Evolutionary conservation across 2,113 vertebrate genomes (phyloP).

Genomic region (Ciconia stormi): DNA sequence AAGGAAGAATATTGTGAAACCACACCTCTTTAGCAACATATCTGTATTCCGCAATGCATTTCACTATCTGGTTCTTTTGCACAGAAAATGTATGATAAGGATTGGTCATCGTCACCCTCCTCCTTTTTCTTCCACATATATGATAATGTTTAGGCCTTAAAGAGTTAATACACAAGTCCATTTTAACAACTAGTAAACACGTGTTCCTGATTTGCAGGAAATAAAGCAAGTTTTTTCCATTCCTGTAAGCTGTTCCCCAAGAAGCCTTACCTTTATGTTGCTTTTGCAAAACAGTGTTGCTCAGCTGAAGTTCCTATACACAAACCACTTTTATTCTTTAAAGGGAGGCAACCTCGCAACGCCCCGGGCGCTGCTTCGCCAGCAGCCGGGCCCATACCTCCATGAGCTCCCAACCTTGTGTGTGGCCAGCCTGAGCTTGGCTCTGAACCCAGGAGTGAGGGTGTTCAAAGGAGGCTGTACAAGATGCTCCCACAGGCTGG

Average conservation of each 20-base stretch:
- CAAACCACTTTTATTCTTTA: background rate
- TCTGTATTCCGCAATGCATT: background rate
- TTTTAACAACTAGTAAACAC: background rate
- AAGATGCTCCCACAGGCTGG: background rate
- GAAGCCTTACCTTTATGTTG: background rate
- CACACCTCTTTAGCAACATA: background rate
- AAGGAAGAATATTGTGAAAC: conserved; percentile 15
- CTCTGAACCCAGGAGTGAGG: background rate
- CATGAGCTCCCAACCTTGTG: background rate
- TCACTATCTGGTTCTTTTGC: background rate
- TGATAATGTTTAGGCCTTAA: background rate
- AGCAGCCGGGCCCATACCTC: background rate
- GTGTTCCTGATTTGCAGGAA: conserved; percentile 31
- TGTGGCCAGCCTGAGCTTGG: background rate
- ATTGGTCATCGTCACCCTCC: fast-evolving
- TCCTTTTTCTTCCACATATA: background rate
- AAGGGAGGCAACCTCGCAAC: fast-evolving
- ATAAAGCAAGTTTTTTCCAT: background rate
- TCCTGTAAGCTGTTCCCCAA: background rate
- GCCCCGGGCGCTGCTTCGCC: background rate
- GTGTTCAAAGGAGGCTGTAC: background rate
- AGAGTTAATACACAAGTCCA: background rate
- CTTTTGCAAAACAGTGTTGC: background rate
- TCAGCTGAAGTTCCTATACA: background rate
- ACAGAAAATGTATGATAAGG: background rate